Conservation (phyloP, 2,113 vertebrate species). For the Narcine bancroftii region DNA sequence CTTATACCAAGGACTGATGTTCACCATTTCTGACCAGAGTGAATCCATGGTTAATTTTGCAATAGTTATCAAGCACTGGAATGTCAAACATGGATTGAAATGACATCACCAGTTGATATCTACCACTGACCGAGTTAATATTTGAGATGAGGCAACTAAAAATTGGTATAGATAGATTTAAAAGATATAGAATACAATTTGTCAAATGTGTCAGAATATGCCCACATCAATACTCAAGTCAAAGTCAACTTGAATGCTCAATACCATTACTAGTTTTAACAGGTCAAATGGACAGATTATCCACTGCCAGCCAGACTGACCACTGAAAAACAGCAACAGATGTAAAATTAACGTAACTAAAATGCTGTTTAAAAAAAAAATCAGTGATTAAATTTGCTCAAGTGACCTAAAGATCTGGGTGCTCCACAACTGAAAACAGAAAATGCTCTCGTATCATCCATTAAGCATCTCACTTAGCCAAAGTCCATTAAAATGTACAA, state of each 20-base stretch:
- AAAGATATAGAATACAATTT: constrained; percentile 29
- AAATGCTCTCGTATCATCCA: constrained; percentile 13
- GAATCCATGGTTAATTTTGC: constrained; percentile 14
- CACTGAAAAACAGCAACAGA: constrained; percentile 27
- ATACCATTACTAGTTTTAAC: constrained; percentile 22
- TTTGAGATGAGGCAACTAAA: constrained; percentile 33
- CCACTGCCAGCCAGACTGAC: constrained; percentile 19
- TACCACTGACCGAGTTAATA: constrained; percentile 31
- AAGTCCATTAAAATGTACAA: constrained; percentile 1
- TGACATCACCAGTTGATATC: constrained; percentile 31
- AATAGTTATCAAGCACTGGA: constrained; percentile 32
- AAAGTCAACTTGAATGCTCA: constrained; percentile 34
- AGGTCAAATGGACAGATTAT: constrained; percentile 34
- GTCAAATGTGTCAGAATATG: constrained; percentile 32
- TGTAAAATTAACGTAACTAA: constrained; percentile 27
- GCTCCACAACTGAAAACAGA: constrained; percentile 8
- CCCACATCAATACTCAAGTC: constrained; percentile 35
- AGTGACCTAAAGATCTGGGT: constrained; percentile 27
- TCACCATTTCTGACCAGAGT: constrained; percentile 34
- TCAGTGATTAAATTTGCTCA: neutral
- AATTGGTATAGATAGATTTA: constrained; percentile 20
- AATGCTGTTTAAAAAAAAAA: neutral
- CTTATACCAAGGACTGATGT: constrained; percentile 31
- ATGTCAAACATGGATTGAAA: constrained; percentile 22
- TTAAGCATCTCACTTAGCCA: neutral